Evolutionary conservation across 2,113 vertebrate genomes (phyloP), one percentile per base, ranked within the genome.

Genomic region (Sylvilagus bachmani): DNA sequence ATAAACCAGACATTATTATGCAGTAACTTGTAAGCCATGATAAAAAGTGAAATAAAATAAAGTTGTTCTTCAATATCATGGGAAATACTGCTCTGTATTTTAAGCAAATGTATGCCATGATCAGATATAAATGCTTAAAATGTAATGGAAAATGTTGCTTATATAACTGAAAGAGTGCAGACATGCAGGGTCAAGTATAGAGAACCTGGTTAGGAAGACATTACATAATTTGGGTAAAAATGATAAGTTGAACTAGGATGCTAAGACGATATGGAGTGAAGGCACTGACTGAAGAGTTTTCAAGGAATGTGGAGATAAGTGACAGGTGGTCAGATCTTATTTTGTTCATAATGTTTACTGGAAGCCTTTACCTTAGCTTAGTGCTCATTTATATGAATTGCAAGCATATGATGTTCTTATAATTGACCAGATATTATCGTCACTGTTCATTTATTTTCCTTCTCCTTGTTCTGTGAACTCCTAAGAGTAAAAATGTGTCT

Each of bases 111-210:
- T 66, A 25, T 83, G 13, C 33, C 14, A 81, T 51, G 24, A 74
- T 53, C 51, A 86, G 19, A 71, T 24, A 70, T 38, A 83, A 78
- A 79, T 69, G 61, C 89, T 97, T 78, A 70, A 94, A 96, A 24
- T 5, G 62, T 67, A 91, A 70, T 90, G 85, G 89, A 51, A 58
- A 11, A 44, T 64, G 17, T 89, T 78, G n/a, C 51, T 6, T 94
- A 49, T 24, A 71, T 49, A 74, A 87, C 4, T 64, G 6, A 64
- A 24, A 80, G 14, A 36, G 4, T 49, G n/a, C 19, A 49, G 13
- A 51, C 29, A 78, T 58, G 10, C 36, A 73, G 64, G 29, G 70
- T 1, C 62, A 44, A 83, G 14, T 62, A 1, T 3, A 58, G 5
- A 14, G 1, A 49, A 16, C 49, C 3, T 14, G 16, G 74, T n/a